Evolutionary conservation across 2,888 invertebrate genomes (phyloP).

Genomic region (Stenichneumon culpator): DNA sequence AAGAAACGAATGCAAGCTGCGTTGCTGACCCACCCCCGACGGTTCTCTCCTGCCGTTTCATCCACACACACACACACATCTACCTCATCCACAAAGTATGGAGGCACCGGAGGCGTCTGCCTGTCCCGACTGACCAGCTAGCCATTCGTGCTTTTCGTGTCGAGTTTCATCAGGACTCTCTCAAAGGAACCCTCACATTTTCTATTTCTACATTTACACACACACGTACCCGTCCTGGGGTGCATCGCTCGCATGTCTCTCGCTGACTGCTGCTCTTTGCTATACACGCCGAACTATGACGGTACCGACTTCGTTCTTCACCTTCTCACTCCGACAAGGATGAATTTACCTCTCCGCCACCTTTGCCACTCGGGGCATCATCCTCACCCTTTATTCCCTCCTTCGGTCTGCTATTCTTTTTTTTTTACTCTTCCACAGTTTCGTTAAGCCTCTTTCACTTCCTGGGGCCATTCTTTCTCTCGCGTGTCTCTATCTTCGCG

Average conservation of each 20-base stretch:
- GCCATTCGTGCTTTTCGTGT: conserved; percentile 68
- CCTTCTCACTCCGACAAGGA: conserved; percentile 5
- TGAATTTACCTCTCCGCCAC: conserved; percentile 38
- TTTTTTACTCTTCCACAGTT: conserved; percentile 6
- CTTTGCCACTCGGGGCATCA: conserved; percentile 23
- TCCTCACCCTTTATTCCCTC: conserved; percentile 8
- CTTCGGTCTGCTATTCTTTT: neutral
- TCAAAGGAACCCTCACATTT: conserved; percentile 68
- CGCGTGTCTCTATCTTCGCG: conserved; percentile 53
- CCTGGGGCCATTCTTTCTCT: conserved; percentile 34
- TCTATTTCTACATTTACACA: conserved; percentile 59
- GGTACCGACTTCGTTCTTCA: conserved; percentile 19
- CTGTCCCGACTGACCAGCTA: conserved; percentile 26
- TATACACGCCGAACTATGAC: conserved; percentile 31
- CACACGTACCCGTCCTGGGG: neutral
- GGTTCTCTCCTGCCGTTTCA: neutral
- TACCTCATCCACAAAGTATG: conserved; percentile 1
- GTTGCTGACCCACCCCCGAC: neutral
- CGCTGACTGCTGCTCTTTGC: conserved; percentile 23
- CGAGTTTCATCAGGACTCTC: conserved; percentile 72
- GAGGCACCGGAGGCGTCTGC: conserved; percentile 22
- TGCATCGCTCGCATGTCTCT: conserved; percentile 19
- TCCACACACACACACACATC: conserved; percentile 3
- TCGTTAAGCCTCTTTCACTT: conserved; percentile 45
- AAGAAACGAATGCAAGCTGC: neutral